Evolutionary conservation across 1,140 invertebrate genomes (phyloP), one percentile per base, ranked within the genome.

Genomic region (Penaeus chinensis): DNA sequence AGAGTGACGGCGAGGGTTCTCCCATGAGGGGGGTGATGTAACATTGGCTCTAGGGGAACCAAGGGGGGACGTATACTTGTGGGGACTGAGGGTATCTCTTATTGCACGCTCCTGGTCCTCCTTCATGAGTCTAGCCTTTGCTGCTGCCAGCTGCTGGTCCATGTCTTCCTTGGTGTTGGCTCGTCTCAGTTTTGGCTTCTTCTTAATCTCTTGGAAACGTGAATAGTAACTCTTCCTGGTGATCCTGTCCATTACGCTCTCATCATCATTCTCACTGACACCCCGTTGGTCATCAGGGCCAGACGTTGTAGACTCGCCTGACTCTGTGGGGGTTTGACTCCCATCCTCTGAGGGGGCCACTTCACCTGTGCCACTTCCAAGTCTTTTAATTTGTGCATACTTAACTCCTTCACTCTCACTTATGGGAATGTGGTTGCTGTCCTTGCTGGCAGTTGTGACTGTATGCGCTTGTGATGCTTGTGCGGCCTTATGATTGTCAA

Each of bases 201-300:
- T 87, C 74, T 89, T 90, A 47, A 84, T 81, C n/a, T 92, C 91
- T 91, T 97, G 97, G 91, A 97, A 97, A 85, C 96, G 94, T 8
- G 95, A 95, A 91, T 97, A 98, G 92, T 96, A 98, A 91, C 96
- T 97, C 91, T 97, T 97, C 27, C 97, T 93, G 90, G 96, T 93
- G 88, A 98, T 98, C 89, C 97, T 93, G 91, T 98, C 96, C 61
- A 95, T 95, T 19, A 97, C 95, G 61, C 95, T 96, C 91, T 97
- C 96, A 92, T 94, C 79, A 93, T 93, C 69, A 93, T 42, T 77
- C 24, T 87, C 85, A 79, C 83, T 90, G n/a, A 71, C n/a, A 5
- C 78, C 81, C 66, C 79, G n/a, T 32, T 22, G 61, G 19, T 83
- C 79, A n/a, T 87, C 85, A 54, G 18, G 42, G 42, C 66, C 42